These are phyloP conservation scores for Papilio polyxenes DNA, from an alignment of 1,140 invertebrate species.

Conservation along the genomic window DNA sequence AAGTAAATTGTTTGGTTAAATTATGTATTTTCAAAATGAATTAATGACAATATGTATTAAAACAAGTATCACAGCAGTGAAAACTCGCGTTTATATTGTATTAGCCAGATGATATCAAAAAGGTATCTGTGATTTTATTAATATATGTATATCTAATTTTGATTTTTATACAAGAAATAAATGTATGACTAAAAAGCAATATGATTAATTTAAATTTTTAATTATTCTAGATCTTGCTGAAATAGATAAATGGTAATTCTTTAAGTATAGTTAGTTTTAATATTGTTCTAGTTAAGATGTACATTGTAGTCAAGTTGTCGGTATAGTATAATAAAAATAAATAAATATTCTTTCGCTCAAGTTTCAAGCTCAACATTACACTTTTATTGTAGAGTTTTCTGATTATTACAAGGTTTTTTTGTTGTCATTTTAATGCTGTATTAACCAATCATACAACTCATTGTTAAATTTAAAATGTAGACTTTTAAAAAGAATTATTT, in stretches of 20 bases:
- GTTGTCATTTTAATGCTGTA: not conserved
- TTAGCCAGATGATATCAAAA: not conserved
- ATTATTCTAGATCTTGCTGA: not conserved
- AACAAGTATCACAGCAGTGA: too few species aligned
- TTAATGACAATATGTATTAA: too few species aligned
- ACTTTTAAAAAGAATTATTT: not conserved
- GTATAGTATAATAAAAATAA: not conserved
- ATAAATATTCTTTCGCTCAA: not conserved
- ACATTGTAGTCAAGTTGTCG: not conserved
- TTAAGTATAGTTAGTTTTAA: not conserved
- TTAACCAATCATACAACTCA: not conserved
- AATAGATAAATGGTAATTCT: not conserved
- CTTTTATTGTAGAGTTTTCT: not conserved
- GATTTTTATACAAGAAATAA: not conserved
- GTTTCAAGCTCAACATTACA: too few species aligned
- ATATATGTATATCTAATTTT: not conserved
- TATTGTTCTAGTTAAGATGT: not conserved
- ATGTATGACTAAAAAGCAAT: not conserved
- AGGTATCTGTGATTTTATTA: slow-evolving; percentile 23
- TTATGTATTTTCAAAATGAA: too few species aligned
- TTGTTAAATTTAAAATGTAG: not conserved
- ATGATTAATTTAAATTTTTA: not conserved
- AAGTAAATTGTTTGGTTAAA: too few species aligned
- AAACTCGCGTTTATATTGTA: too few species aligned
- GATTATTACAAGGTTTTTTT: not conserved